These are phyloP conservation scores for Cephalophus harveyi DNA, from an alignment of 2,113 vertebrate genomes.

Conservation along the genomic window DNA sequence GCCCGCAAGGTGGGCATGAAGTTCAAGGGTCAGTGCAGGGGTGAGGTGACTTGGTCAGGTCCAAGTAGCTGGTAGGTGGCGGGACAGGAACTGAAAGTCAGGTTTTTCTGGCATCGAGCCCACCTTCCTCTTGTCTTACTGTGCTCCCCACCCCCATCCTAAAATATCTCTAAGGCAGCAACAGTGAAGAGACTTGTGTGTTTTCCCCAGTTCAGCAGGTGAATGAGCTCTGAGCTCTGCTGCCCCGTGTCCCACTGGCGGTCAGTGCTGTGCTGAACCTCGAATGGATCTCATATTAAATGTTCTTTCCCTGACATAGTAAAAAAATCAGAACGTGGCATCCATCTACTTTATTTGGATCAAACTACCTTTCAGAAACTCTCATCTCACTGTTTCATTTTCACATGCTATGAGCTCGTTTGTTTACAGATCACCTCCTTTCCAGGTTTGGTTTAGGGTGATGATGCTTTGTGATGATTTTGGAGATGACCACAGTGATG, in stretches of 20 bases:
- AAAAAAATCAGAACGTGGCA: background rate
- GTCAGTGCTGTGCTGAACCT: background rate
- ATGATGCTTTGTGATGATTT: background rate
- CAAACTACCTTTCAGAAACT: background rate
- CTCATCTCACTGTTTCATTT: background rate
- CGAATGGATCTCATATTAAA: background rate
- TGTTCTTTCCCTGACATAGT: background rate
- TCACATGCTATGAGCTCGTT: background rate
- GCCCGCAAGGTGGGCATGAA: background rate
- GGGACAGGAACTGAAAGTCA: background rate
- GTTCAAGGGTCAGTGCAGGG: background rate
- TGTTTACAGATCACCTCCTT: background rate
- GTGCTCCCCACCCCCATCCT: background rate
- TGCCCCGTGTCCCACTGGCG: fast-evolving
- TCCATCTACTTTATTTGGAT: background rate
- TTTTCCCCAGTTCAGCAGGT: background rate
- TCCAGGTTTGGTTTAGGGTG: background rate
- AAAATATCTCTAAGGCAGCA: background rate
- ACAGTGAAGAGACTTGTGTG: background rate
- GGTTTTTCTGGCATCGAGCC: background rate
- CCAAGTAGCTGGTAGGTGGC: background rate
- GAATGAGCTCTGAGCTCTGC: background rate
- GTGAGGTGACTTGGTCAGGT: background rate
- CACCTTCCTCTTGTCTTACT: background rate
- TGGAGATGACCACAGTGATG: background rate